Percentiles rank a stretch among this genome's conserved stretches.
phyloP scores from a whole-genome alignment of 2,888 invertebrate genomes.

The Drosophila aldrichi region DNA sequence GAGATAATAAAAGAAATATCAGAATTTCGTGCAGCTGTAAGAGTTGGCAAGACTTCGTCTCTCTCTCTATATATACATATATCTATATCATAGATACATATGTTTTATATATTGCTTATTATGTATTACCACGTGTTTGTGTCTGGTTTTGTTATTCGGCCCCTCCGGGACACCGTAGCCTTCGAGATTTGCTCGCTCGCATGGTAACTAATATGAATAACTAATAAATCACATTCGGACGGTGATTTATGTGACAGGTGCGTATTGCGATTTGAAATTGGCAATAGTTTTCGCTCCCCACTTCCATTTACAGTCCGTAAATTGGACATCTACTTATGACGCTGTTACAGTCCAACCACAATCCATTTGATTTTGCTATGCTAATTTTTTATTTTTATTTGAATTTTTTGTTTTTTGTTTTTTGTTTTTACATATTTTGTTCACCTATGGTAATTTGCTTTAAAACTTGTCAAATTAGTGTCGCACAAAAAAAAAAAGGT shows the following conservation, averaged over 20 bases:
- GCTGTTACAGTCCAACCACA: constrained; percentile 12
- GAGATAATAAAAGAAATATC: constrained; percentile 33
- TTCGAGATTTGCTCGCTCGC: constrained; percentile 41
- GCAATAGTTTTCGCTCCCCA: constrained; percentile 62
- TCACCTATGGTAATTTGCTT: constrained; percentile 50
- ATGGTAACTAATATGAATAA: constrained; percentile 77
- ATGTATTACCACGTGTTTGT: constrained; percentile 68
- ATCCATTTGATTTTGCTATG: constrained; percentile 47
- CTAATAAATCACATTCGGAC: constrained; percentile 76
- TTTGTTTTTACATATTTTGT: constrained; percentile 3
- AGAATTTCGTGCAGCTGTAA: constrained; percentile 53
- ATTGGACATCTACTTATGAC: constrained; percentile 66
- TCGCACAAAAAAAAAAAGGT: constrained; percentile 24
- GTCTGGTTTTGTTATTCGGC: constrained; percentile 39
- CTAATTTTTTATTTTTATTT: constrained; percentile 25
- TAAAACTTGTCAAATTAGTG: constrained; percentile 58
- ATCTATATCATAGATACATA: constrained; percentile 66
- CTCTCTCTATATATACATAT: constrained; percentile 60
- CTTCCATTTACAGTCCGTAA: constrained; percentile 67
- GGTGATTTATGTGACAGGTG: constrained; percentile 79
- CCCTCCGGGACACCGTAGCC: constrained; percentile 50
- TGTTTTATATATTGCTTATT: constrained; percentile 75
- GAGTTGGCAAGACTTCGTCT: constrained; percentile 53
- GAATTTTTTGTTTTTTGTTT: constrained; percentile 21
- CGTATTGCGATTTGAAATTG: constrained; percentile 79